Evolutionary conservation across 1,140 invertebrate species (phyloP), one percentile per base, ranked within the genome.

Genomic region (Drosophila insularis): DNA sequence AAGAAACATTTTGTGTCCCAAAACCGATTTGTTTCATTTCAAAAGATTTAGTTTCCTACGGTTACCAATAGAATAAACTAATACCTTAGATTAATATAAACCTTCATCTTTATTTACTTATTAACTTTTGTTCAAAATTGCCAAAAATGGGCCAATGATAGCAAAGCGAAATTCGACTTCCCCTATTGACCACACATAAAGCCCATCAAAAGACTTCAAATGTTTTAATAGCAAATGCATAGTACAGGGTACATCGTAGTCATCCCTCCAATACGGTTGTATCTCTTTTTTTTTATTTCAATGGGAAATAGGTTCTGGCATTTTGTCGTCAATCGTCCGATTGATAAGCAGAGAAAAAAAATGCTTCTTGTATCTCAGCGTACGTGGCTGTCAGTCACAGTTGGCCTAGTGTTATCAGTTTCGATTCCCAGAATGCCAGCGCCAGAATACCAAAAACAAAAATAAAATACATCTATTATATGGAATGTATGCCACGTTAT

Each of bases 401-500:
- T 60, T 61, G 59, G 55, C 55, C 55, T 58, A 35, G 55, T 35
- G 31, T 58, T 58, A 58, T 58, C 55, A 58, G 55, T 35, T 35
- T 58, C 27, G 14, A 10, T 58, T 58, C 55, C 17, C 55, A 37
- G 55, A 58, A 58, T 58, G 17, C 31, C 55, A 50, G 2, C 55
- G 7, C 19, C 8, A 35, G 23, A 27, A 27, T 17, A 32, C 6
- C 4, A 17, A 56, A 2, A 17, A 8, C 13, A 14, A 6, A 27
- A 27, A 23, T 5, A 27, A 27, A 5, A 27, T 27, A 43, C 40
- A 43, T 43, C 13, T 17, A 43, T 43, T 43, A 17, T 43, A 43
- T n/a, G 40, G 43, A 50, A 50, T 50, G 43, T 35, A 35, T 58
- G 55, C 54, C 54, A 56, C 55, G 53, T 31, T 32, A 35, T 58